phyloP scores from a whole-genome alignment of 2,113 vertebrate genomes.

The Sceloporus tristichus region DNA sequence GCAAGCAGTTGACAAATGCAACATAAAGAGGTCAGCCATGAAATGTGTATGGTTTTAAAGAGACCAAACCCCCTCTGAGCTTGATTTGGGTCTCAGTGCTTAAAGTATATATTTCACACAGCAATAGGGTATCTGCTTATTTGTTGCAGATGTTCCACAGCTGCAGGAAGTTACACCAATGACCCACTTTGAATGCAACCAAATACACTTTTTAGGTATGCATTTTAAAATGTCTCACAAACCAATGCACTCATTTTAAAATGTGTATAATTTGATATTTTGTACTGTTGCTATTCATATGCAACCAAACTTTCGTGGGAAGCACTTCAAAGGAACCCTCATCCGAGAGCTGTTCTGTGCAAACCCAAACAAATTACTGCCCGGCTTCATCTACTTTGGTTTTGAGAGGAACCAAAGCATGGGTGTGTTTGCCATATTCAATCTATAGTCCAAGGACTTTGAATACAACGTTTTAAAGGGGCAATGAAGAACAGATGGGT shows the following conservation, averaged over 20 bases:
- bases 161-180: conserved; percentile 71
- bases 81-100: conserved; percentile 75
- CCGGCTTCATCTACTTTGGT: conserved; percentile 59
- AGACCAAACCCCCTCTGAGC: conserved; percentile 67
- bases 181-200: conserved; percentile 70
- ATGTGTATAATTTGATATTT: conserved; percentile 69
- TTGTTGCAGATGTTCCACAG: conserved; percentile 77
- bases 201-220: conserved; percentile 68
- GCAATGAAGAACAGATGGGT: not conserved
- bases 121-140: conserved; percentile 70
- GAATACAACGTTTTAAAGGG: conserved; percentile 3
- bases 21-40: not conserved
- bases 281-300: conserved; percentile 67
- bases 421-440: conserved; percentile 81
- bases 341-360: conserved; percentile 34
- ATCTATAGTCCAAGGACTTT: conserved; percentile 76
- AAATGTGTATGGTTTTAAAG: not conserved
- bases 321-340: conserved; percentile 65
- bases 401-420: conserved; percentile 81
- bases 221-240: conserved; percentile 71
- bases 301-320: conserved; percentile 63
- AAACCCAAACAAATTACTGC: conserved; percentile 62
- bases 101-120: conserved; percentile 61
- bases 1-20: not conserved
- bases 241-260: conserved; percentile 70